A percentile compares a stretch with the other conserved stretches of the same genome.
Evolutionary conservation across 2,888 invertebrate species (phyloP).

Genomic region (Diabrotica balteata): DNA sequence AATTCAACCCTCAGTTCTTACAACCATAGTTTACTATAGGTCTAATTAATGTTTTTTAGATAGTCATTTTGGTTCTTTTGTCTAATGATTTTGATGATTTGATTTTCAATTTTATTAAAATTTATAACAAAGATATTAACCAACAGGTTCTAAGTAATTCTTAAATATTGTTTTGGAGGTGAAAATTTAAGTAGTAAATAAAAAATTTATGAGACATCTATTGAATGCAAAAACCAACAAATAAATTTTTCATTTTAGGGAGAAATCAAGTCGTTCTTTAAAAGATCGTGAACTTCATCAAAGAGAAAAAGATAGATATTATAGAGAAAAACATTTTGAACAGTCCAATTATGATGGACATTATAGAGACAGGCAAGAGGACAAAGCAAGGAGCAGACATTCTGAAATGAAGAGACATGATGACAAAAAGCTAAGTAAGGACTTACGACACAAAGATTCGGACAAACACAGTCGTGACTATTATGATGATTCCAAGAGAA

Average conservation of each 20-base stretch:
- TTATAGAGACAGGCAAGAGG: slow-evolving; percentile 53
- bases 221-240: not conserved
- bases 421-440: slow-evolving; percentile 49
- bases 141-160: too few relatives aligned
- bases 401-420: slow-evolving; percentile 52
- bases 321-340: slow-evolving; percentile 56
- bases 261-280: slow-evolving; percentile 47
- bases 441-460: slow-evolving; percentile 39
- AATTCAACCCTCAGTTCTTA: too few relatives aligned
- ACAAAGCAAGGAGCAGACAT: slow-evolving; percentile 49
- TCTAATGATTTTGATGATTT: too few relatives aligned
- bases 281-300: slow-evolving; percentile 57
- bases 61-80: too few relatives aligned
- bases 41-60: too few relatives aligned
- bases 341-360: slow-evolving; percentile 50
- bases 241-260: slow-evolving; percentile 36
- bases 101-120: too few relatives aligned
- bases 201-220: not conserved
- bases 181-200: too few relatives aligned
- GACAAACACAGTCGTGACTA: slow-evolving; percentile 53
- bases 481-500: slow-evolving; percentile 59
- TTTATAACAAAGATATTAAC: too few relatives aligned
- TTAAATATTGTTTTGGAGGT: too few relatives aligned
- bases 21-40: too few relatives aligned
- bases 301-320: slow-evolving; percentile 59